Conservation (phyloP, 2,888 invertebrate genomes). For the Platycheirus rosarum region DNA sequence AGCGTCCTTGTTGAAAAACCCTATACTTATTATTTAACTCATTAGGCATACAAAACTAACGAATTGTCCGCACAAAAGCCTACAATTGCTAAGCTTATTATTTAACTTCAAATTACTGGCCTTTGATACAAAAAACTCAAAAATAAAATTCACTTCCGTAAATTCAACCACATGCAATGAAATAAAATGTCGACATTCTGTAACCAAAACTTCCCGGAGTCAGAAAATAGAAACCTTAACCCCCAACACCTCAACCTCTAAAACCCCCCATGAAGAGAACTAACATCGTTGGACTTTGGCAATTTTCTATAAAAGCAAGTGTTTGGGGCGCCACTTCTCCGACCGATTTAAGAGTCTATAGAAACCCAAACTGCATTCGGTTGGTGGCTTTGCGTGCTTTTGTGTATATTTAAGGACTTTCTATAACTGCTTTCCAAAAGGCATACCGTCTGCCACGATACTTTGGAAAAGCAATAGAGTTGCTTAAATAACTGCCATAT, state of each 20-base stretch:
- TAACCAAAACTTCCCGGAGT: constrained; percentile 51
- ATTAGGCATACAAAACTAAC: not conserved
- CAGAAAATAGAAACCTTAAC: constrained; percentile 39
- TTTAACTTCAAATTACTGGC: constrained; percentile 66
- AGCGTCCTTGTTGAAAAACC: not conserved
- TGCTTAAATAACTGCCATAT: constrained; percentile 50
- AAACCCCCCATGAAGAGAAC: not conserved
- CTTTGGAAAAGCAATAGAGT: constrained; percentile 32
- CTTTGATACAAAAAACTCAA: constrained; percentile 44
- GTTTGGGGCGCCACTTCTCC: constrained; percentile 8
- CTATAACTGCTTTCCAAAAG: not conserved
- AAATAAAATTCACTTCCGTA: constrained; percentile 14
- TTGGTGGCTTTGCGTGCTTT: constrained; percentile 63
- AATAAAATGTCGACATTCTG: constrained; percentile 62
- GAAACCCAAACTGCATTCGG: constrained; percentile 51
- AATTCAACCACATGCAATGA: constrained; percentile 55
- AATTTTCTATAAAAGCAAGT: constrained; percentile 26
- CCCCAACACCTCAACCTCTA: not conserved
- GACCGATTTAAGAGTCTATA: not conserved
- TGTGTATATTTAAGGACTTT: constrained; percentile 47
- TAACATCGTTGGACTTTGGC: constrained; percentile 31
- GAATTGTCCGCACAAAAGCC: not conserved
- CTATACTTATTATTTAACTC: not conserved
- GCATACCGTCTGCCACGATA: constrained; percentile 31
- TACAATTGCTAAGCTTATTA: constrained; percentile 44